Conservation (phyloP, 2,888 invertebrate species). For the Hecatera dysodea region DNA sequence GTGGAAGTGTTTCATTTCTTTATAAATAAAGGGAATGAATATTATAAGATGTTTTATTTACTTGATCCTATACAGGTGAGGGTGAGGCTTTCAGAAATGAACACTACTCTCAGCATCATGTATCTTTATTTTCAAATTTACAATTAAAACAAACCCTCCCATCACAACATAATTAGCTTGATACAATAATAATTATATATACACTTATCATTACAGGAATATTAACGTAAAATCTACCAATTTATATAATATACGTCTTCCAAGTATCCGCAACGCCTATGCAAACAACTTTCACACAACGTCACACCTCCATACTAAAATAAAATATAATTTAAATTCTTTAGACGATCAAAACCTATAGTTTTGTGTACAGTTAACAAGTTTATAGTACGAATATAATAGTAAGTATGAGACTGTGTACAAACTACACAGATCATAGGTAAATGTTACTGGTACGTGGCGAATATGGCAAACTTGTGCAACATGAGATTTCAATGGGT, state of each 20-base stretch:
- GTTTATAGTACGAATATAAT: slow-evolving; percentile 32
- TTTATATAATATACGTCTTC: slow-evolving; percentile 58
- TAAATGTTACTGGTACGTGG: slow-evolving; percentile 32
- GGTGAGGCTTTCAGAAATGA: slow-evolving; percentile 15
- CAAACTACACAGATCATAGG: slow-evolving; percentile 46
- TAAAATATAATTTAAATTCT: slow-evolving; percentile 53
- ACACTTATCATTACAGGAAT: slow-evolving; percentile 85
- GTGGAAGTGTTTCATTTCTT: slow-evolving; percentile 58
- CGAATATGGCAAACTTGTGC: slow-evolving; percentile 45
- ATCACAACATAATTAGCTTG: slow-evolving; percentile 73
- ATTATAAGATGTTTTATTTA: slow-evolving; percentile 25
- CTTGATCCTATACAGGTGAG: not conserved
- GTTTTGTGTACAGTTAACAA: slow-evolving; percentile 35
- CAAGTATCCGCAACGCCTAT: slow-evolving; percentile 42
- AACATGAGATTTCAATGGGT: slow-evolving; percentile 27
- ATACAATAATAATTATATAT: slow-evolving; percentile 78
- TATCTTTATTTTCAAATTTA: slow-evolving; percentile 85
- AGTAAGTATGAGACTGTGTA: slow-evolving; percentile 34
- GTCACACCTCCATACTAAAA: slow-evolving; percentile 43
- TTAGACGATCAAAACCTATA: slow-evolving; percentile 42
- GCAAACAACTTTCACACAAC: slow-evolving; percentile 56
- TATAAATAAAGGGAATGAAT: slow-evolving; percentile 59
- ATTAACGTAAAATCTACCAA: slow-evolving; percentile 77
- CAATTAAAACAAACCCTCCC: slow-evolving; percentile 81
- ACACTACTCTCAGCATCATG: slow-evolving; percentile 62